Percentiles rank a stretch among this genome's conserved stretches.
Evolutionary conservation across 2,797 vertebrate species (phyloP).

Genomic region (Thalassophryne amazonica): DNA sequence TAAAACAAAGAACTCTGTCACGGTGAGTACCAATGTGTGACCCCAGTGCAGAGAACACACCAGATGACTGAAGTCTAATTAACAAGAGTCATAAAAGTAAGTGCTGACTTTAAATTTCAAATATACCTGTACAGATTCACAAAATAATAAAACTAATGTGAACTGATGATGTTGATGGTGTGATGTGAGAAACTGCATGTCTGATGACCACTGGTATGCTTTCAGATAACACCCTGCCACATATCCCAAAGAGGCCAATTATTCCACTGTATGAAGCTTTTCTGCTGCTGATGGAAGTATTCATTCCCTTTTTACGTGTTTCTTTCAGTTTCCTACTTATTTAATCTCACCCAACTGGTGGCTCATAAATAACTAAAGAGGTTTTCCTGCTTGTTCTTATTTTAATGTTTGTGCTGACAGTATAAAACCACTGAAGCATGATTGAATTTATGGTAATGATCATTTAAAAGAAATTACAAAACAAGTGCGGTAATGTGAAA

Average conservation of each 20-base stretch:
- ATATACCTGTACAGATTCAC: conserved; percentile 11
- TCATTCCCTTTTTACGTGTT: conserved; percentile 51
- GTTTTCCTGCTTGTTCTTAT: background rate
- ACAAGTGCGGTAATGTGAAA: conserved; percentile 19
- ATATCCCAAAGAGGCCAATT: conserved; percentile 79
- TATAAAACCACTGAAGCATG: conserved; percentile 9
- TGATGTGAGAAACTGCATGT: conserved; percentile 36
- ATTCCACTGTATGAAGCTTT: conserved; percentile 60
- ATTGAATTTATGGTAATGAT: conserved; percentile 23
- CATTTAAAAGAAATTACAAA: conserved; percentile 14
- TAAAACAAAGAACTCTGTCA: too few relatives aligned
- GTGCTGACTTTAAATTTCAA: background rate
- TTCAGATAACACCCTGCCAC: conserved; percentile 53
- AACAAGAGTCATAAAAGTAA: too few relatives aligned
- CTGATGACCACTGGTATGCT: conserved; percentile 55
- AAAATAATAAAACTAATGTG: conserved; percentile 48
- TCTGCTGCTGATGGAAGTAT: conserved; percentile 30
- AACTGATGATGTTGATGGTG: conserved; percentile 45
- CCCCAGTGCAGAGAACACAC: too few relatives aligned
- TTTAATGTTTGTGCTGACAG: conserved; percentile 4
- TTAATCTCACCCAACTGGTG: conserved; percentile 23
- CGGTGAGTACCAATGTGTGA: too few relatives aligned
- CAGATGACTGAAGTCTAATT: too few relatives aligned
- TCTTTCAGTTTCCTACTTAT: conserved; percentile 21
- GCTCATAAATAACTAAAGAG: conserved; percentile 5